phyloP scores from a whole-genome alignment of 2,888 invertebrate species.

The Rhogogaster chlorosoma region DNA sequence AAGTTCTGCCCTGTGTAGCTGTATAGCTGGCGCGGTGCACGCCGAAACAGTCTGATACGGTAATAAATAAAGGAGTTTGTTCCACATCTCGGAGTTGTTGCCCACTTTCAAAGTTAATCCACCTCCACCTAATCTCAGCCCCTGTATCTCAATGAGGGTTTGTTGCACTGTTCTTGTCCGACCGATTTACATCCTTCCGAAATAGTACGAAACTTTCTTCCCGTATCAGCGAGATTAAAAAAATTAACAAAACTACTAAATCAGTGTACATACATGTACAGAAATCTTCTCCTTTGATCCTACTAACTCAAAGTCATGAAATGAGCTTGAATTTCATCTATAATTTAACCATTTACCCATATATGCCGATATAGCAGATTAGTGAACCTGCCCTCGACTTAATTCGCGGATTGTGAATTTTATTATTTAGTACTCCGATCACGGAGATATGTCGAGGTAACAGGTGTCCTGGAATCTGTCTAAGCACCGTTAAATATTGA shows the following conservation, averaged over 20 bases:
- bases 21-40: not conserved
- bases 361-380: not conserved
- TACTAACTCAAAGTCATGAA: not conserved
- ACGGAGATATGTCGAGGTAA: not conserved
- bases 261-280: not conserved
- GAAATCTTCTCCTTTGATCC: not conserved
- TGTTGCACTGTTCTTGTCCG: slow-evolving; percentile 7
- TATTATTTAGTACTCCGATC: not conserved
- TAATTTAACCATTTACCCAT: not conserved
- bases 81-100: slow-evolving; percentile 47
- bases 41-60: slow-evolving; percentile 48
- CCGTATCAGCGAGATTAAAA: not conserved
- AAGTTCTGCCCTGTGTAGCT: slow-evolving; percentile 14
- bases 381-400: not conserved
- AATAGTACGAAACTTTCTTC: not conserved
- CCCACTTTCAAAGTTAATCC: slow-evolving; percentile 49
- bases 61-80: slow-evolving; percentile 49
- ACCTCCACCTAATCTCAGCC: slow-evolving; percentile 45
- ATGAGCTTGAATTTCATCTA: not conserved
- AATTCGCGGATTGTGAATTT: not conserved
- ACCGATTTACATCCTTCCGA: slow-evolving; percentile 5
- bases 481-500: not conserved
- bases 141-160: slow-evolving; percentile 37
- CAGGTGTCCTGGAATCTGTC: not conserved
- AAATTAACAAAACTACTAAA: not conserved